Evolutionary conservation across 2,113 vertebrate species (phyloP).

Genomic region (Petrocephalus microphthalmus): DNA sequence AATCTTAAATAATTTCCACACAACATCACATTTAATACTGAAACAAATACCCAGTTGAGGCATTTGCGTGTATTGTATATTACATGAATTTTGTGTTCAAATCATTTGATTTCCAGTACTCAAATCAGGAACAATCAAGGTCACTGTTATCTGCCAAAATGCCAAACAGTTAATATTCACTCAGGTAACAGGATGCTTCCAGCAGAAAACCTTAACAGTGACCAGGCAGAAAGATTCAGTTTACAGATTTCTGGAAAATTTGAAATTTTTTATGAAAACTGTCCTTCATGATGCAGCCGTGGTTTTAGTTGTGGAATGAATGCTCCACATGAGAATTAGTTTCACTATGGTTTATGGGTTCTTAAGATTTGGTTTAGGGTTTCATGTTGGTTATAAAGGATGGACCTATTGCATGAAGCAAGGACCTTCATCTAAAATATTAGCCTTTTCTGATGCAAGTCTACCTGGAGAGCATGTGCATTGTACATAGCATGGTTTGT

Average conservation of each 20-base stretch:
- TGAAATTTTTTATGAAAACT: background rate
- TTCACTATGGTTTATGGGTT: background rate
- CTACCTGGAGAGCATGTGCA: background rate
- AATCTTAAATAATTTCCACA: background rate
- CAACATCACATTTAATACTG: background rate
- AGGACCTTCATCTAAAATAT: background rate
- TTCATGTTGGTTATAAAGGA: background rate
- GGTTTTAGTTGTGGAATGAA: background rate
- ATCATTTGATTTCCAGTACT: background rate
- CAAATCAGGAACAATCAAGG: background rate
- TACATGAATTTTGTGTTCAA: background rate
- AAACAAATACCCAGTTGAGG: background rate
- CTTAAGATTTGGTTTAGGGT: background rate
- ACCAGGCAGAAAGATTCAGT: background rate
- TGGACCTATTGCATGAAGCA: background rate
- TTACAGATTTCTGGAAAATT: background rate
- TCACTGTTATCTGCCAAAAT: background rate
- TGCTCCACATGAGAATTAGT: background rate
- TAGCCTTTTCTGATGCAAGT: background rate
- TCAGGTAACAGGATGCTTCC: background rate
- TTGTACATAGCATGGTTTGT: background rate
- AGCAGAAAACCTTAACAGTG: background rate
- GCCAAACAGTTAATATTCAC: background rate
- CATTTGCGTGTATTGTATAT: background rate
- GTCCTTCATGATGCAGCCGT: background rate